These are phyloP conservation scores for Leptocoma aspasia DNA, from an alignment of 2,113 vertebrate genomes.

Conservation along the genomic window DNA sequence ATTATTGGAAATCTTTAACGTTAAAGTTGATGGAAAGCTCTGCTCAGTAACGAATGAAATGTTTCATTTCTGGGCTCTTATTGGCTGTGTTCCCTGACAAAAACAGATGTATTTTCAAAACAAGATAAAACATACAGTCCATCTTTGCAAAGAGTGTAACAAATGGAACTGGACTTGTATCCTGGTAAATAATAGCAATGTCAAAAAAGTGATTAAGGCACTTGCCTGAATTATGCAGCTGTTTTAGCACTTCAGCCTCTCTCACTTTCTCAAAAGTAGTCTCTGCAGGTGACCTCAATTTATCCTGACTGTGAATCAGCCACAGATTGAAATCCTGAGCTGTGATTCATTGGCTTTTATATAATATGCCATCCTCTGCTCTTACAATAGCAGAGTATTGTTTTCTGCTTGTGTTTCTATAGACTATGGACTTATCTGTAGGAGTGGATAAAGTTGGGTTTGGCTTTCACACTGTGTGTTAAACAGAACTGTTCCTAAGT, in stretches of 20 bases:
- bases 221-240: constrained; percentile 45
- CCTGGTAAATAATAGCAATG: constrained; percentile 44
- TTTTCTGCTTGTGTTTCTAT: not conserved
- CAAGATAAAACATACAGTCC: constrained; percentile 52
- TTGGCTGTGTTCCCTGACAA: constrained; percentile 56
- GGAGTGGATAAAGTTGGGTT: constrained; percentile 7
- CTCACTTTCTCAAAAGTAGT: constrained; percentile 7
- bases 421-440: not conserved
- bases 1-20: constrained; percentile 61
- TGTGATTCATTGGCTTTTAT: constrained; percentile 39
- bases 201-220: constrained; percentile 57
- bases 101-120: constrained; percentile 59
- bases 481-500: not conserved
- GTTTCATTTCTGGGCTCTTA: constrained; percentile 33
- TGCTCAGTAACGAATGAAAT: constrained; percentile 34
- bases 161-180: constrained; percentile 28
- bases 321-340: constrained; percentile 40
- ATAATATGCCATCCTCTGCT: constrained; percentile 2
- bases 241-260: not conserved
- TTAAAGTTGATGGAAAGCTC: constrained; percentile 55
- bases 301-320: constrained; percentile 34
- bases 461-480: constrained; percentile 23
- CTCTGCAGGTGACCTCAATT: constrained; percentile 55
- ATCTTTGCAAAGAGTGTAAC: constrained; percentile 25
- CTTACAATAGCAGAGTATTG: not conserved